Percentiles rank a stretch among this genome's conserved stretches.
Conservation (phyloP, 2,797 vertebrate genomes). For the Coregonus sp. region DNA sequence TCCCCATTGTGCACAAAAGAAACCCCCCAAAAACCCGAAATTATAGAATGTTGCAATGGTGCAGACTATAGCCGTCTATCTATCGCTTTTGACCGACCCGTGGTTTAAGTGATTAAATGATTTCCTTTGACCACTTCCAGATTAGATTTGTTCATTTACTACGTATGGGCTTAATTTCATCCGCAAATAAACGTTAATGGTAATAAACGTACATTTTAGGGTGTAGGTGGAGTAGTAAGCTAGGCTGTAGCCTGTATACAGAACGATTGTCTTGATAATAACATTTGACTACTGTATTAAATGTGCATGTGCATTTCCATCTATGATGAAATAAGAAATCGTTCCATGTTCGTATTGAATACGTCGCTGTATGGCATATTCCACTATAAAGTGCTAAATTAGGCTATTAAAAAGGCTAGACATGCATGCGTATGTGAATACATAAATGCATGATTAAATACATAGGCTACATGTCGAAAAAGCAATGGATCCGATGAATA, state of each 20-base stretch:
- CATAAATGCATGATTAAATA: conserved; percentile 7
- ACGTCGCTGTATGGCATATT: background rate
- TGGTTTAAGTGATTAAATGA: conserved; percentile 62
- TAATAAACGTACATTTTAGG: background rate
- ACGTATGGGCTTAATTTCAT: conserved; percentile 48
- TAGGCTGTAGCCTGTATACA: background rate
- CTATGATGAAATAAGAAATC: background rate
- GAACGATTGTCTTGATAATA: background rate
- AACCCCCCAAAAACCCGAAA: background rate
- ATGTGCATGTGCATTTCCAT: background rate
- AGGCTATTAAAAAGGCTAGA: background rate
- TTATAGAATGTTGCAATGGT: background rate
- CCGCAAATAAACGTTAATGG: conserved; percentile 33
- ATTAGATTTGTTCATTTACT: conserved; percentile 51
- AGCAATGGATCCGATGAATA: background rate
- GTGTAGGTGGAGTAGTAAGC: background rate
- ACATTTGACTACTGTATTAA: background rate
- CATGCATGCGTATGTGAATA: background rate
- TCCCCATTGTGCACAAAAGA: conserved; percentile 4
- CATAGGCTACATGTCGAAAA: background rate
- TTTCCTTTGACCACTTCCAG: conserved; percentile 46
- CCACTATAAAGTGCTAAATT: background rate
- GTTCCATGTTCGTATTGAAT: background rate
- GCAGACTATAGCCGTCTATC: conserved; percentile 19
- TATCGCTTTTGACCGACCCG: conserved; percentile 13